Base-by-base conservation (phyloP, 2,113 vertebrate species). In the Lepus europaeus region DNA sequence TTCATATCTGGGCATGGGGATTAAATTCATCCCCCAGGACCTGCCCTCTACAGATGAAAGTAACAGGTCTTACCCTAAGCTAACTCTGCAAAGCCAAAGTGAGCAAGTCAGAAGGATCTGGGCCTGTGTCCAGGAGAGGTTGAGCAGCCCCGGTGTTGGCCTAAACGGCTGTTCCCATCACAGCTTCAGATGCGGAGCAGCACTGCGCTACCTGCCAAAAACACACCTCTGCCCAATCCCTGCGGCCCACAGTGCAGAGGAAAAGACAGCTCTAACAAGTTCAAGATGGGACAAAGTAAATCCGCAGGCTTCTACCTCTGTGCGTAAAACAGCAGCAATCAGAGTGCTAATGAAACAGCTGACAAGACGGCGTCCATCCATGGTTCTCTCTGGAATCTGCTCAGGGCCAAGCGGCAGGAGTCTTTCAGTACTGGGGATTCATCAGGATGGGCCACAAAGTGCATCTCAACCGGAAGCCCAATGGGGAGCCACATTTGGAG, bases 231-330 rank as follows among this genome's bases (percentile, higher is more conserved):
- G 51, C 73, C 9, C 61, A 88, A 84, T 86, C 59, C 33, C 87
- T 27, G 12, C 0, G 61, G 80, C 83, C 53, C 59, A 78, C 9
- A 87, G 39, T 3, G 22, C 53, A 64, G 56, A 95, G 74, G 51
- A 89, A 94, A 86, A 91, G 73, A 64, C 51, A 81, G 61, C 61
- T 90, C 12, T 93, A 77, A 78, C 25, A 84, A 83, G 59, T 76
- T 80, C 31, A 79, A 49, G 61, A 82, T 17, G 74, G n/a, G 36
- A 74, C 64, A 33, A 77, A 72, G 13, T 59, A 94, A 80, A 68
- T 73, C n/a, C 20, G 39, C 66, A 72, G 79, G 59, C 11, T 91
- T 92, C 77, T 5, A 80, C 61, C 36, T 89, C 85, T 69, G 20
- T 11, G 22, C 16, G 31, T 74, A 89, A 96, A 87, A 90, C 16